Base-by-base conservation (phyloP, 92 coral and sea anemone species). In the Plumapathes pennacea region DNA sequence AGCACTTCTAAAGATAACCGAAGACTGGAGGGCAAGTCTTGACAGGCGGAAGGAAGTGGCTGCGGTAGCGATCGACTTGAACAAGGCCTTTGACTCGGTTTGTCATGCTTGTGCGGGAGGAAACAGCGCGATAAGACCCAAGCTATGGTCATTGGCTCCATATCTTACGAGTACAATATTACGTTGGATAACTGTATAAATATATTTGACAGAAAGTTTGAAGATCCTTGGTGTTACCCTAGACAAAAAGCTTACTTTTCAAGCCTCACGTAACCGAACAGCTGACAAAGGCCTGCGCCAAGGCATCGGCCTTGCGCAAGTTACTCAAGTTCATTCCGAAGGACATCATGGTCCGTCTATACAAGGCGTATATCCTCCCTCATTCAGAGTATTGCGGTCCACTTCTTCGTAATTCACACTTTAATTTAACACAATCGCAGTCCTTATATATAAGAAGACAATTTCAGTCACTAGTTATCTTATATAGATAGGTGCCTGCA, bases 181-280 rank as follows among this genome's bases (percentile, higher is more conserved):
- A 38, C 25, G n/a, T n/a, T n/a, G n/a, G n/a, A n/a, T n/a, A n/a
- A n/a, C n/a, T n/a, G n/a, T n/a, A 33, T n/a, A 52, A 12, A 34
- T 64, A n/a, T 38, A 63, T 18, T 25, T 54, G 60, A 52, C 72
- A 23, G 81, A 74, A 9, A 74, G 42, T 54, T 25, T 64, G 58
- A 55, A 39, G 50, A 74, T 74, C 44, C 74, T 72, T 49, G 80
- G 80, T 46, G 80, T 72, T 32, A 57, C 72, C 15, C 33, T 62
- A 38, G 56, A 72, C 41, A 30, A 38, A 58, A 58, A 34, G 28
- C 23, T 58, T 45, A 67, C 28, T 11, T 67, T 64, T 25, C 46
- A 52, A 58, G 59, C 33, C 32, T 13, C 60, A 76, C 57, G 63
- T 73, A 32, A 27, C 32, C 39, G 81, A 62, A 50, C 81, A 73